phyloP scores from a whole-genome alignment of 2,888 invertebrate species.

The Drosophila mimetica region DNA sequence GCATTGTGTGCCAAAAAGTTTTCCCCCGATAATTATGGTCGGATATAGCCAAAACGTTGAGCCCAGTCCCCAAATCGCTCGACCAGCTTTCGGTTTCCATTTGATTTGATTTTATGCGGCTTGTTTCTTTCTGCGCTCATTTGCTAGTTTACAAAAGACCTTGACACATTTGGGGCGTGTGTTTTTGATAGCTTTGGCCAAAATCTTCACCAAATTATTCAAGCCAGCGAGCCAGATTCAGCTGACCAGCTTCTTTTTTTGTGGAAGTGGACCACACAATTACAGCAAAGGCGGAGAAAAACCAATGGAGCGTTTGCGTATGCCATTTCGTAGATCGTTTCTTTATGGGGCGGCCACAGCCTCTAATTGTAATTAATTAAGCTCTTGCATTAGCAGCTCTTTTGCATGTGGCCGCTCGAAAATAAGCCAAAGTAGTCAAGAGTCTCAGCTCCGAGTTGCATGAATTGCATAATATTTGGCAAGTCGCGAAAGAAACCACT shows the following conservation, averaged over 20 bases:
- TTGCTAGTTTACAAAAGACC: constrained; percentile 72
- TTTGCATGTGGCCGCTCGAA: constrained; percentile 39
- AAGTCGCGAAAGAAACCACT: constrained; percentile 45
- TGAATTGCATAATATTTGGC: constrained; percentile 73
- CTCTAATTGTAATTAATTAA: constrained; percentile 65
- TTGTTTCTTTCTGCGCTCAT: constrained; percentile 59
- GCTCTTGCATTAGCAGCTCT: constrained; percentile 48
- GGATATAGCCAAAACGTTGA: constrained; percentile 35
- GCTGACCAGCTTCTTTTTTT: constrained; percentile 23
- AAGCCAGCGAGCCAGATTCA: constrained; percentile 20
- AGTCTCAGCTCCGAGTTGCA: constrained; percentile 22
- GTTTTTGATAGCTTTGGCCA: constrained; percentile 45
- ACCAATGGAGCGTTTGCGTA: constrained; percentile 46
- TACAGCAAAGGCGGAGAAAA: constrained; percentile 33
- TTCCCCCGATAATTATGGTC: constrained; percentile 59
- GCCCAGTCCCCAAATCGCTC: constrained; percentile 48
- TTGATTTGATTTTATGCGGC: constrained; percentile 30
- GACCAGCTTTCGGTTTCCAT: constrained; percentile 52
- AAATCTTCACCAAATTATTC: constrained; percentile 50
- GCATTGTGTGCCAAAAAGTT: constrained; percentile 69
- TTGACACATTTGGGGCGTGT: constrained; percentile 73
- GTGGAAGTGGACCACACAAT: constrained; percentile 54
- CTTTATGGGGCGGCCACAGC: constrained; percentile 22
- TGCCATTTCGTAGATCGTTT: constrained; percentile 57
- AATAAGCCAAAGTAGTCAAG: constrained; percentile 3